A percentile compares a stretch with the other conserved stretches of the same genome.
Conservation (phyloP, 1,140 invertebrate genomes). For the Pseudobourletiella spinata region DNA sequence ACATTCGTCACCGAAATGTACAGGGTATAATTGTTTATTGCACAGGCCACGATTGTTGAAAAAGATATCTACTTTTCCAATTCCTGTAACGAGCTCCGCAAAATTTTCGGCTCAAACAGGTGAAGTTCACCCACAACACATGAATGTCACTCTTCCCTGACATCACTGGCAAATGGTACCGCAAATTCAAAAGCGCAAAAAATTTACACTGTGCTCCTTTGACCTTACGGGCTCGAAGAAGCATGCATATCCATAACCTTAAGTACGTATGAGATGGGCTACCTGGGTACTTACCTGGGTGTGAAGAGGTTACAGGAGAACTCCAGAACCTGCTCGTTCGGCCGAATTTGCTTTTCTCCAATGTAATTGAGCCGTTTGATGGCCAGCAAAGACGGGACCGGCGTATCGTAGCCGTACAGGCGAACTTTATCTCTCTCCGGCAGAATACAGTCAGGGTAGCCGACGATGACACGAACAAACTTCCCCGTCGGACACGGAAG, state of each 20-base stretch:
- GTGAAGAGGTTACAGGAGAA: conserved; percentile 28
- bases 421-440: conserved; percentile 23
- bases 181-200: no score
- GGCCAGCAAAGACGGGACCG: conserved; percentile 19
- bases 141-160: no score
- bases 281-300: conserved; percentile 7
- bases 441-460: conserved; percentile 21
- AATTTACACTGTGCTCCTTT: no score
- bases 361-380: conserved; percentile 28
- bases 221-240: no score
- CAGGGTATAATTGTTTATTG: no score
- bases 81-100: no score
- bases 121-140: no score
- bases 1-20: no score
- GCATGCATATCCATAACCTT: background rate
- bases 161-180: no score
- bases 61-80: no score
- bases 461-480: conserved; percentile 9
- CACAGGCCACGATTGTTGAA: no score
- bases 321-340: background rate
- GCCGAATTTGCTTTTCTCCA: conserved; percentile 23
- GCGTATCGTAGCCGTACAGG: conserved; percentile 28
- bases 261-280: background rate
- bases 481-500: conserved; percentile 19
- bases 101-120: no score